Evolutionary conservation across 1,140 invertebrate species (phyloP).

Genomic region (Caerostris extrusa): DNA sequence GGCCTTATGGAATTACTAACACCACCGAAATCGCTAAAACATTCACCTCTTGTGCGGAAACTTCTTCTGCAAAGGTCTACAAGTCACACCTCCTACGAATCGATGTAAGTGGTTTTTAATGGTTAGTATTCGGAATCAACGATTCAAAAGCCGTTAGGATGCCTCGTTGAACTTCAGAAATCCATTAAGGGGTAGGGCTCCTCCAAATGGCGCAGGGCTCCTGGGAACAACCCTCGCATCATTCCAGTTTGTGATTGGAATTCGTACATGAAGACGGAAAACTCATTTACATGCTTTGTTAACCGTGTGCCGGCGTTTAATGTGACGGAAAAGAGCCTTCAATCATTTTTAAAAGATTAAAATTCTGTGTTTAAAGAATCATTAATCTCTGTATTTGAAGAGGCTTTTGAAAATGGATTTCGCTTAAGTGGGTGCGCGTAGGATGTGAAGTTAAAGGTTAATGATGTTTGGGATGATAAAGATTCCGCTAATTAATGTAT

Average conservation of each 20-base stretch:
- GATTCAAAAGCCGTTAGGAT: not conserved
- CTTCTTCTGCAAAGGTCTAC: not conserved
- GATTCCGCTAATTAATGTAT: not conserved
- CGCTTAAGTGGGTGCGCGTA: not conserved
- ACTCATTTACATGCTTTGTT: not conserved
- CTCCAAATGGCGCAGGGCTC: not conserved
- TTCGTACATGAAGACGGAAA: not conserved
- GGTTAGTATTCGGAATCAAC: constrained; percentile 10
- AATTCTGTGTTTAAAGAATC: constrained; percentile 8
- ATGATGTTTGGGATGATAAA: not conserved
- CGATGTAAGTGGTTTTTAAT: constrained; percentile 10
- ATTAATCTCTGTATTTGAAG: not conserved
- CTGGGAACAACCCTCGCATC: not conserved
- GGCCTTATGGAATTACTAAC: too few relatives aligned
- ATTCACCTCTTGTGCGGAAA: not conserved
- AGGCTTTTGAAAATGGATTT: not conserved
- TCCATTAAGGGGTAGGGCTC: not conserved
- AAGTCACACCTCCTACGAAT: not conserved
- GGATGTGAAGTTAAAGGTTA: not conserved
- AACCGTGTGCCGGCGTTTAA: not conserved
- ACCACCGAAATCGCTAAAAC: not conserved
- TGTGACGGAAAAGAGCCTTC: not conserved
- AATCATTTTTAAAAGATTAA: not conserved
- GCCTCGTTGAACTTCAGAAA: not conserved
- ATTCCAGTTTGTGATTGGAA: not conserved